Conservation (phyloP, 2,797 vertebrate genomes). For the Galagoides demidoff region DNA sequence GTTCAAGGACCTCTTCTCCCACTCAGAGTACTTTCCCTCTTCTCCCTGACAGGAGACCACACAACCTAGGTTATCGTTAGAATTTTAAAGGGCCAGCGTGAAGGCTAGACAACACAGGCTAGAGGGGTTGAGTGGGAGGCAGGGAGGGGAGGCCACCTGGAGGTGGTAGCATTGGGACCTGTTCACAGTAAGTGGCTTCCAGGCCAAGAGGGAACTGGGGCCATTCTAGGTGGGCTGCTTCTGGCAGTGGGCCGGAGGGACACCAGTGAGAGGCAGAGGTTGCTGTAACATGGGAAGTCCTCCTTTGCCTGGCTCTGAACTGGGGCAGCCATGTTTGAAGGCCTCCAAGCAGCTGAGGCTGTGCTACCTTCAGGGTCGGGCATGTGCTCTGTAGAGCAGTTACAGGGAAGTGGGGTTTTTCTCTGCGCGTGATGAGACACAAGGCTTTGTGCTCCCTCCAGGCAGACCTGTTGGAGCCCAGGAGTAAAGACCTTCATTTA, state of each 20-base stretch:
- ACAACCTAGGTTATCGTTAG: neutral
- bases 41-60: neutral
- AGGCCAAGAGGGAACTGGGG: neutral
- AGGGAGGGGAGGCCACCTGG: neutral
- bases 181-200: neutral
- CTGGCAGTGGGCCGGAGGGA: neutral
- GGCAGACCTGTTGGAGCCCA: neutral
- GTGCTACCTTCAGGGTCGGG: neutral
- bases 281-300: no score
- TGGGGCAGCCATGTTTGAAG: neutral
- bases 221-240: neutral
- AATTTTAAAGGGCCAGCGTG: neutral
- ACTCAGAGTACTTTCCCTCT: neutral
- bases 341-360: neutral
- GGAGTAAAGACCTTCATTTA: neutral
- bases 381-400: fast-evolving
- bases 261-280: neutral
- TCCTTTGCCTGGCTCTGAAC: neutral
- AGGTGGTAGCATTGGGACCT: neutral
- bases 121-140: no score
- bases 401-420: neutral
- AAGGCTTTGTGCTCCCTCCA: neutral
- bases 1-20: neutral
- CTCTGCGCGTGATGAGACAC: neutral
- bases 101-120: neutral